These are phyloP conservation scores for Nyctereutes procyonoides DNA, from an alignment of 2,113 vertebrate genomes.

Conservation along the genomic window DNA sequence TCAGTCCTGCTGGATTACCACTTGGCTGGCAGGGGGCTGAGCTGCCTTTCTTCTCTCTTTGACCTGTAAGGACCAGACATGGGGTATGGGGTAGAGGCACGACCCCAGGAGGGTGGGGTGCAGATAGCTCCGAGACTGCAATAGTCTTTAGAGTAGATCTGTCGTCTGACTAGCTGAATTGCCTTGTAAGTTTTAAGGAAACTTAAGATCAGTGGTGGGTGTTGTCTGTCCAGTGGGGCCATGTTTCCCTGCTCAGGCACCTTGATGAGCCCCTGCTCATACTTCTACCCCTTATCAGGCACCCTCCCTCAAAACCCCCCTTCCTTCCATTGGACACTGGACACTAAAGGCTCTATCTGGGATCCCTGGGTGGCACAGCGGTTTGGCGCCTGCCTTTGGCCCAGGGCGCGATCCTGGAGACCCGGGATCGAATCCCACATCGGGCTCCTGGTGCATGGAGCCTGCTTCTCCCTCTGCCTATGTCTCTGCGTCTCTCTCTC, in stretches of 20 bases:
- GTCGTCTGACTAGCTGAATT: neutral
- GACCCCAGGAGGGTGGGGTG: neutral
- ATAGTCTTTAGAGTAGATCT: neutral
- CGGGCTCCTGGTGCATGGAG: too few species aligned
- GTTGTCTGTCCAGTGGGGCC: neutral
- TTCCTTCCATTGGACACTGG: neutral
- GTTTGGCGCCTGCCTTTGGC: too few species aligned
- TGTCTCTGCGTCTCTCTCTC: too few species aligned
- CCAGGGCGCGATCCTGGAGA: too few species aligned
- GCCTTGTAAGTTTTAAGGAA: neutral
- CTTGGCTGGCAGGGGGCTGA: neutral
- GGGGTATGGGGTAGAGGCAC: neutral
- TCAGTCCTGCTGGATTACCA: neutral
- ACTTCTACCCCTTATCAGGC: neutral
- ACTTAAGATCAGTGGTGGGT: neutral
- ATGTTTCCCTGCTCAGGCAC: neutral
- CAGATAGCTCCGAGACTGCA: neutral
- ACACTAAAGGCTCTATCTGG: neutral
- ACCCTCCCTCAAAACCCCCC: neutral
- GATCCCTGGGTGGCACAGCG: too few species aligned
- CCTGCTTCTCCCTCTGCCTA: too few species aligned
- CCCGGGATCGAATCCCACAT: too few species aligned
- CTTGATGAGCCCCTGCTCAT: neutral
- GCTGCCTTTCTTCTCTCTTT: neutral
- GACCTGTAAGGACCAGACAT: conserved; percentile 17